These are phyloP conservation scores for Cryptus viduatorius DNA, from an alignment of 2,888 invertebrate genomes.

Conservation along the genomic window DNA sequence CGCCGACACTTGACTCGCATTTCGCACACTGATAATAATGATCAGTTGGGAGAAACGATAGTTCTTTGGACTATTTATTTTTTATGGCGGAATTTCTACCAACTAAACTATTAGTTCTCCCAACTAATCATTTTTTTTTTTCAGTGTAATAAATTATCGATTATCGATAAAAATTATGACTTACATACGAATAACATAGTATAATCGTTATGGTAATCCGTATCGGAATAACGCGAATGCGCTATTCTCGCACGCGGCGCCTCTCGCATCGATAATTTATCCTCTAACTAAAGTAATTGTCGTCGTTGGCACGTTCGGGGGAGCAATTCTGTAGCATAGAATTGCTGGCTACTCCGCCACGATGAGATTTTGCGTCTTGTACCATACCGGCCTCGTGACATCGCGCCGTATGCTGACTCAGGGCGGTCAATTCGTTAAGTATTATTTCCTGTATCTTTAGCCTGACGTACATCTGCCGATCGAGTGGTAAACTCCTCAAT, in stretches of 20 bases:
- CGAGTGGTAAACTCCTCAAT: conserved; percentile 76
- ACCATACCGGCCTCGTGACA: conserved; percentile 66
- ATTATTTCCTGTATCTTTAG: conserved; percentile 78
- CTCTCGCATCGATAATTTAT: neutral
- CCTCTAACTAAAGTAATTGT: conserved; percentile 66
- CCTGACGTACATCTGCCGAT: conserved; percentile 77
- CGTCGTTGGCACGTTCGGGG: conserved; percentile 66
- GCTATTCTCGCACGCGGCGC: neutral
- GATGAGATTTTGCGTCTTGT: conserved; percentile 72
- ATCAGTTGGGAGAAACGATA: too few relatives aligned
- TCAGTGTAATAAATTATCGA: too few relatives aligned
- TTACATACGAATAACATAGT: conserved; percentile 14
- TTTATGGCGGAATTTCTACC: too few relatives aligned
- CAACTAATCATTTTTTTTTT: too few relatives aligned
- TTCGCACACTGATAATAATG: too few relatives aligned
- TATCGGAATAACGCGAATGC: neutral
- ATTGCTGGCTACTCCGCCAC: conserved; percentile 44
- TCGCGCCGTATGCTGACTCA: conserved; percentile 72
- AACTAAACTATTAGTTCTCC: too few relatives aligned
- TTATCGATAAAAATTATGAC: neutral
- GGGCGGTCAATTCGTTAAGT: conserved; percentile 76
- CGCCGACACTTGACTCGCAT: too few relatives aligned
- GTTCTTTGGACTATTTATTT: too few relatives aligned
- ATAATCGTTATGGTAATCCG: conserved; percentile 26
- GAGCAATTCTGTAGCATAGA: conserved; percentile 66